A percentile compares a stretch with the other conserved stretches of the same genome.
These are phyloP conservation scores for Cottoperca gobio DNA, from an alignment of 2,797 vertebrate genomes.

Conservation along the genomic window DNA sequence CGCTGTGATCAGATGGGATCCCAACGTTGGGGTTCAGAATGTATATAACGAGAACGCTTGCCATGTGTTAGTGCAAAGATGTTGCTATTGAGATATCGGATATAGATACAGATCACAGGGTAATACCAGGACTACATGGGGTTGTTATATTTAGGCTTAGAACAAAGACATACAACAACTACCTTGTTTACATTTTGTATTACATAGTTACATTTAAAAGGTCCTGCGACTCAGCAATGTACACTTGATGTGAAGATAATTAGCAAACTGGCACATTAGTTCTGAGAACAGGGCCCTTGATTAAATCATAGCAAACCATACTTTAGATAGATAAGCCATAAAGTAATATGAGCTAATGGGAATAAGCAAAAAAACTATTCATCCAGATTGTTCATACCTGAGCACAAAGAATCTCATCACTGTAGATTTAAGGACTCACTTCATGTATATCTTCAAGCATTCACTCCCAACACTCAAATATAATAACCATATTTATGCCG, in stretches of 20 bases:
- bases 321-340: not conserved
- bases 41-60: not conserved
- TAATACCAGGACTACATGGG: not conserved
- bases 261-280: not conserved
- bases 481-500: not conserved
- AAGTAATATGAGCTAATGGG: not conserved
- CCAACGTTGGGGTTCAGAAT: not conserved
- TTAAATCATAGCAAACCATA: conserved; percentile 7
- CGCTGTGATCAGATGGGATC: not conserved
- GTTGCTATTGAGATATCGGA: not conserved
- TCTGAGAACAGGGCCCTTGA: conserved; percentile 12
- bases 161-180: not conserved
- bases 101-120: not conserved
- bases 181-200: not conserved
- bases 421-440: too few species aligned
- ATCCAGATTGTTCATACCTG: not conserved
- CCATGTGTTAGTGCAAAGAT: not conserved
- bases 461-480: not conserved
- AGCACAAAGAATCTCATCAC: not conserved
- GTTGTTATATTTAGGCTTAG: not conserved
- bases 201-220: not conserved
- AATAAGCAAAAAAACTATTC: not conserved
- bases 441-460: not conserved
- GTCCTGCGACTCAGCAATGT: not conserved
- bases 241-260: conserved; percentile 8